These are phyloP conservation scores for Carcharodon carcharias DNA, from an alignment of 2,797 vertebrate species.

Conservation along the genomic window DNA sequence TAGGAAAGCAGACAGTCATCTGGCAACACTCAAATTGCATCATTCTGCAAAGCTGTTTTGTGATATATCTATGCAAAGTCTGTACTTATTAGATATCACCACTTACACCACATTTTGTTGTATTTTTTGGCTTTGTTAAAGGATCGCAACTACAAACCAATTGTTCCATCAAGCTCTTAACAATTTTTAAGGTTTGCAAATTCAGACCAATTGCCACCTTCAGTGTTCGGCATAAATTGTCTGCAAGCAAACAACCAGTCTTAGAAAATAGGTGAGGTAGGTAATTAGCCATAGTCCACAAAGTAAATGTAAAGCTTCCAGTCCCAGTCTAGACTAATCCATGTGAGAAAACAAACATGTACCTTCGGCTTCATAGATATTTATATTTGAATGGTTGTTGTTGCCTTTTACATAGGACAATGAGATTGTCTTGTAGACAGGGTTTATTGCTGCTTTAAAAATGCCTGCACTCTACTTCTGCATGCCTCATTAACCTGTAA, in stretches of 20 bases:
- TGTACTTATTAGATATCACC: neutral
- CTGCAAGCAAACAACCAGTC: neutral
- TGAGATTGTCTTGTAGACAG: conserved; percentile 14
- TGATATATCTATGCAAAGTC: neutral
- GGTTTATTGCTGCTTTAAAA: conserved; percentile 32
- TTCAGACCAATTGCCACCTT: neutral
- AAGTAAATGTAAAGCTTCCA: neutral
- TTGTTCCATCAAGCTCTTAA: neutral
- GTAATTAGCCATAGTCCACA: neutral
- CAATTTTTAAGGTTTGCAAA: neutral
- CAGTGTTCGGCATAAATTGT: neutral
- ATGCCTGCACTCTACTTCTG: neutral
- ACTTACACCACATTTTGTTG: neutral
- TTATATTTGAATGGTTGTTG: conserved; percentile 23
- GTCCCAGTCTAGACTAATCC: conserved; percentile 28
- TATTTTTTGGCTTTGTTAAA: neutral
- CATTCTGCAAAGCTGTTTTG: neutral
- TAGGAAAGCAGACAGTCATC: neutral
- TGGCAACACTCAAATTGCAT: neutral
- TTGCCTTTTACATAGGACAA: conserved; percentile 20
- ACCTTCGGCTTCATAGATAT: neutral
- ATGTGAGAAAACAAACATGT: conserved; percentile 30
- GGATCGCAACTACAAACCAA: neutral
- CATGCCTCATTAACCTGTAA: conserved; percentile 15
- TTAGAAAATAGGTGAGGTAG: neutral